Conservation (phyloP, 2,888 invertebrate genomes). For the Leptinotarsa juncta region DNA sequence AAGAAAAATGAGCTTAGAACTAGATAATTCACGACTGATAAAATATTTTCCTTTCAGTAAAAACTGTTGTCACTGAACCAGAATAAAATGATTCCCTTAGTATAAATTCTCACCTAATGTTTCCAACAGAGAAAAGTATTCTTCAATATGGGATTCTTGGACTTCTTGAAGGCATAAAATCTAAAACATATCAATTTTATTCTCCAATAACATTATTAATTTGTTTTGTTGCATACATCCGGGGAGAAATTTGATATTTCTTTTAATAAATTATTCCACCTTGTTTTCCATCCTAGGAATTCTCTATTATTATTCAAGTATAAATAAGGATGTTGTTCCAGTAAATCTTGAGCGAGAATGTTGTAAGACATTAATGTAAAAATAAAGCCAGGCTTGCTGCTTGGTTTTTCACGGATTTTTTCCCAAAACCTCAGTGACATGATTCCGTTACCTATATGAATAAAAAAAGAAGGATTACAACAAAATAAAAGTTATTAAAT, state of each 20-base stretch:
- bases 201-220: constrained; percentile 13
- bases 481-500: too few species aligned
- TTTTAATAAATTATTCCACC: constrained; percentile 70
- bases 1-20: too few species aligned
- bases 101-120: constrained; percentile 53
- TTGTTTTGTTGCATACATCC: constrained; percentile 68
- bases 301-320: constrained; percentile 73
- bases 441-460: constrained; percentile 31
- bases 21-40: too few species aligned
- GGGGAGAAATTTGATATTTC: constrained; percentile 72
- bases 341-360: constrained; percentile 85
- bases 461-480: too few species aligned
- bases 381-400: constrained; percentile 60
- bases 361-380: constrained; percentile 88
- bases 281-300: constrained; percentile 77
- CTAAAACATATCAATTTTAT: constrained; percentile 66
- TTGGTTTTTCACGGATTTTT: constrained; percentile 32
- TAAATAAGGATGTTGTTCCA: constrained; percentile 79
- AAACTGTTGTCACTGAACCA: too few species aligned
- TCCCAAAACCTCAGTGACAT: constrained; percentile 40
- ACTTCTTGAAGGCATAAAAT: constrained; percentile 93
- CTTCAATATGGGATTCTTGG: constrained; percentile 75
- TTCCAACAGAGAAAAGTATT: constrained; percentile 70
- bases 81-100: too few species aligned
- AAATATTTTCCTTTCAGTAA: too few species aligned